phyloP scores from a whole-genome alignment of 2,888 invertebrate species.

The Caenorhabditis auriculariae region DNA sequence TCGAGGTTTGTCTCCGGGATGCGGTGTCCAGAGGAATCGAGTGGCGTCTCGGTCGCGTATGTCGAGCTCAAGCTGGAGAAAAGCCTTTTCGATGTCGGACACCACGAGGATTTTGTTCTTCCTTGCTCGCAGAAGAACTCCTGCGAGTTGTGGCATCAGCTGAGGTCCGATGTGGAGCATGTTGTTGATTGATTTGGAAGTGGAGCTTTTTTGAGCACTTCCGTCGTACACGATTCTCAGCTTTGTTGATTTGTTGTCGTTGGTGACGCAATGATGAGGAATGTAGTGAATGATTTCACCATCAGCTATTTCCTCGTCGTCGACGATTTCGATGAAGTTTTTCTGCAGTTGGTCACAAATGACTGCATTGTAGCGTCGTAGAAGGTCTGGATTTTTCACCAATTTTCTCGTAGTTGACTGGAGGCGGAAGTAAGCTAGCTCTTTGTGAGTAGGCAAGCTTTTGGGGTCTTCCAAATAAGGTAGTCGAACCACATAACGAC shows the following conservation, averaged over 20 bases:
- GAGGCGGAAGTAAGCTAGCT: slow-evolving; percentile 3
- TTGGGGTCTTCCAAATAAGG: slow-evolving; percentile 1
- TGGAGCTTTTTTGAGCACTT: slow-evolving; percentile 3
- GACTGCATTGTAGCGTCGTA: slow-evolving; percentile 7
- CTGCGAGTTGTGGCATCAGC: slow-evolving; percentile 7
- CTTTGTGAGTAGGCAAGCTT: slow-evolving; percentile 2
- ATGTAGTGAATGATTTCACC: slow-evolving; percentile 20
- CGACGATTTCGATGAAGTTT: slow-evolving; percentile 27
- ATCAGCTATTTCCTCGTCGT: slow-evolving; percentile 1
- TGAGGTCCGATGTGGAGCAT: slow-evolving; percentile 21
- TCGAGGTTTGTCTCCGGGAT: slow-evolving; percentile 18
- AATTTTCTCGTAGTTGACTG: not conserved
- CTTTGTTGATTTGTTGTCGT: slow-evolving; percentile 9
- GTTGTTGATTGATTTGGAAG: slow-evolving; percentile 30
- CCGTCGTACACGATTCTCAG: slow-evolving; percentile 32
- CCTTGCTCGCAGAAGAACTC: slow-evolving; percentile 22
- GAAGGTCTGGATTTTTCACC: not conserved
- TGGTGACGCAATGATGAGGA: slow-evolving; percentile 34
- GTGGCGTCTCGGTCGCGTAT: slow-evolving; percentile 24
- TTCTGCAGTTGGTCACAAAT: slow-evolving; percentile 11
- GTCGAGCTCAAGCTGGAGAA: slow-evolving; percentile 31
- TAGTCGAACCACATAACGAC: slow-evolving; percentile 6
- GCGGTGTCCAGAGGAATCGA: slow-evolving; percentile 32
- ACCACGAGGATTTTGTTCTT: slow-evolving; percentile 4
- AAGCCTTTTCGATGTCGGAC: slow-evolving; percentile 45